Base-by-base conservation (phyloP, 2,888 invertebrate genomes). In the Brachyptera putata region DNA sequence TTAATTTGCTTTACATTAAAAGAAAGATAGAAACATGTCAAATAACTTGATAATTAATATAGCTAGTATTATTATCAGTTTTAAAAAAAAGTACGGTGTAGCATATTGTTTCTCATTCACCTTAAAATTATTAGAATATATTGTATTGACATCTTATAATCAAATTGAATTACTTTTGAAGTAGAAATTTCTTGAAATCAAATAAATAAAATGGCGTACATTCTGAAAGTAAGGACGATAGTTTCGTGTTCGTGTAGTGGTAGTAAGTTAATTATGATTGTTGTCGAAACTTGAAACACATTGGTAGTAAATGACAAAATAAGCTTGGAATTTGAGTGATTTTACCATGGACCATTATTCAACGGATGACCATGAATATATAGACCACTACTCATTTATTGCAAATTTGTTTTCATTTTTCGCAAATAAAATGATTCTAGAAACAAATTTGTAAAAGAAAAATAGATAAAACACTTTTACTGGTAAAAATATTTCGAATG, bases 261-360 rank as follows among this genome's bases (percentile, higher is more conserved):
- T 11, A 14, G 21, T 24, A 24, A 25, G 49, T 50, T 25, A 37
- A 56, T 56, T 30, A 36, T 43, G 55, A 43, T 53, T 43, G 36
- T 37, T 55, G 56, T 39, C 22, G 18, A 21, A 24, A 21, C 48
- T 56, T 56, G 13, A 46, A 43, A 22, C 4, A 16, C 39, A 26
- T 48, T 46, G 39, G 46, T 30, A 36, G 41, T 39, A 11, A n/a
- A 21, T 21, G 3, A 22, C 2, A 24, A 11, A 46, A 46, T 58
- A 56, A 46, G 55, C 61, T 63, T 73, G 76, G 76, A 76, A 76
- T 76, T 76, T 76, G 76, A 76, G 76, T 76, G 76, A 71, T 69
- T 69, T 70, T 56, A 58, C 63, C 63, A 61, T 63, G 58, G 63
- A 49, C 41, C 53, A 56, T 37, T 39, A 30, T 18, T 18, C 9